These are phyloP conservation scores for Metopolophium dirhodum DNA, from an alignment of 1,140 invertebrate species.

Conservation along the genomic window DNA sequence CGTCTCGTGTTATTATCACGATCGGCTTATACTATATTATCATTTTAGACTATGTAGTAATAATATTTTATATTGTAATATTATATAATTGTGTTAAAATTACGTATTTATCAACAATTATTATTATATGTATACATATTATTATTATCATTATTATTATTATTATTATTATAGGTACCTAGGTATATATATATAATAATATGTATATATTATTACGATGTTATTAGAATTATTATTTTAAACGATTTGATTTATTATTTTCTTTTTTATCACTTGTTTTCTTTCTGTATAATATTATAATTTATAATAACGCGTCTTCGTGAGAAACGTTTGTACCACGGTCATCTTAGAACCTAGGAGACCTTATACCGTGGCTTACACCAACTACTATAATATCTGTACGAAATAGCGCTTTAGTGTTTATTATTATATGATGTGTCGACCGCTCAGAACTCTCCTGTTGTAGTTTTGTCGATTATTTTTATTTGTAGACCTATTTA, in stretches of 20 bases:
- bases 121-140: not conserved
- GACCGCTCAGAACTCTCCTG: not conserved
- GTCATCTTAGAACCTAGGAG: not conserved
- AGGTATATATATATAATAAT: not conserved
- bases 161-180: not conserved
- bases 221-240: conserved; percentile 12
- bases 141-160: too few relatives aligned
- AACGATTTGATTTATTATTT: conserved; percentile 19
- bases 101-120: conserved; percentile 1
- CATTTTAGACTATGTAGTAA: conserved; percentile 8
- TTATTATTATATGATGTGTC: not conserved
- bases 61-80: conserved; percentile 5
- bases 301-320: not conserved
- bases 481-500: conserved; percentile 12
- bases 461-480: not conserved
- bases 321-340: not conserved
- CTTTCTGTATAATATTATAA: conserved; percentile 2
- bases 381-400: not conserved
- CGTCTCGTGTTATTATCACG: not conserved
- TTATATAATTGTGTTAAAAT: not conserved
- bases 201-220: not conserved
- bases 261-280: conserved; percentile 18
- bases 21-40: not conserved
- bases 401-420: not conserved
- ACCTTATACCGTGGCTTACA: not conserved